Percentiles rank a stretch among this genome's conserved stretches.
phyloP scores from a whole-genome alignment of 2,797 vertebrate species.

The Typhlichthys subterraneus region DNA sequence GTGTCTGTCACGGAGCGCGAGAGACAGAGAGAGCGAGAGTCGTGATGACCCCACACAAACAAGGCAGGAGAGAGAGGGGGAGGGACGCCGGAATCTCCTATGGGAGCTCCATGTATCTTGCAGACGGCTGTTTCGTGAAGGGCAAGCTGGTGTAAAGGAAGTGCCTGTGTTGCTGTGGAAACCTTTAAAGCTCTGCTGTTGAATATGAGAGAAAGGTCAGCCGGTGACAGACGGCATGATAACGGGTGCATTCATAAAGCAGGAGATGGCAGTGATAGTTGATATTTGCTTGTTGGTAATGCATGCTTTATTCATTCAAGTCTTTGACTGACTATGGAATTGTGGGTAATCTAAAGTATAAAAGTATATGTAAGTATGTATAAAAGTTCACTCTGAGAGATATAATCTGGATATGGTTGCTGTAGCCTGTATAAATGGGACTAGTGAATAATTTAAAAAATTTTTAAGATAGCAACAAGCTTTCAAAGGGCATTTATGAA shows the following conservation, averaged over 20 bases:
- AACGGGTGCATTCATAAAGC: slow-evolving; percentile 35
- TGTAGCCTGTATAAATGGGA: neutral
- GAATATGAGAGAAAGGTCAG: slow-evolving; percentile 67
- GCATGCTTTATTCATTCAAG: slow-evolving; percentile 19
- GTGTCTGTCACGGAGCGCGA: slow-evolving; percentile 43
- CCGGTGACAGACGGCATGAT: slow-evolving; percentile 48
- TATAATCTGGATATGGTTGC: neutral
- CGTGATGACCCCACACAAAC: slow-evolving; percentile 25
- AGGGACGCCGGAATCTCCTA: slow-evolving; percentile 35
- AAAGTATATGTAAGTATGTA: no score
- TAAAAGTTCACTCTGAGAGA: no score
- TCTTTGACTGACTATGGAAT: slow-evolving; percentile 1
- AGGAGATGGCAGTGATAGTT: slow-evolving; percentile 23
- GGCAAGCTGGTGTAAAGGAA: slow-evolving; percentile 52
- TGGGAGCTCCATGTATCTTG: slow-evolving; percentile 23
- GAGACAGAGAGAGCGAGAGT: slow-evolving; percentile 35
- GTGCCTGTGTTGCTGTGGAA: slow-evolving; percentile 33
- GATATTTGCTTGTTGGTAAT: slow-evolving; percentile 3
- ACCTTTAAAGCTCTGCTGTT: slow-evolving; percentile 54
- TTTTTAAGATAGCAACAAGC: neutral
- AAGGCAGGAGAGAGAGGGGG: slow-evolving; percentile 18
- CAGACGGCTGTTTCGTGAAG: slow-evolving; percentile 48
- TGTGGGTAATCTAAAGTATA: neutral
- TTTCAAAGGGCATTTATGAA: no score
- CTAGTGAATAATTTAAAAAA: no score